phyloP scores from a whole-genome alignment of 2,888 invertebrate species.

The Xestia c-nigrum region DNA sequence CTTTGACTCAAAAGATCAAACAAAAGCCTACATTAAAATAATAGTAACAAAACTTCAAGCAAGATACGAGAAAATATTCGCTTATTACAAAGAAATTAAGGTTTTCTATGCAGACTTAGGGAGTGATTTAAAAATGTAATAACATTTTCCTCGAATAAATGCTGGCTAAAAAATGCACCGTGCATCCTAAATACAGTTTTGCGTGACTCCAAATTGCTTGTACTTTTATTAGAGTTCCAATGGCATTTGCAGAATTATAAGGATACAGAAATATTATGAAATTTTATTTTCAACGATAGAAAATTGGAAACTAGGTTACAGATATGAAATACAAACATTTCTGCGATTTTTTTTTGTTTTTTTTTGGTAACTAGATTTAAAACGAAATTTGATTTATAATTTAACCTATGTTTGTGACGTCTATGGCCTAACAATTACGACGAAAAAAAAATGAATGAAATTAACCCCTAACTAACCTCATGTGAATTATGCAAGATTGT shows the following conservation, averaged over 20 bases:
- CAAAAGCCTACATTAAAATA: slow-evolving; percentile 2
- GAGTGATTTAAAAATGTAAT: slow-evolving; percentile 71
- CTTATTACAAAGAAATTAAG: slow-evolving; percentile 57
- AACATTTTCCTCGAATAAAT: slow-evolving; percentile 78
- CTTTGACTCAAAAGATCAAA: not conserved
- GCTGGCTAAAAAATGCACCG: slow-evolving; percentile 76
- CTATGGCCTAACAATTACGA: not conserved
- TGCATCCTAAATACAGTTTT: slow-evolving; percentile 82
- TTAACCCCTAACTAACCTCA: too few relatives aligned
- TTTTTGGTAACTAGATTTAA: not conserved
- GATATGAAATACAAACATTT: slow-evolving; percentile 15
- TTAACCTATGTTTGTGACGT: too few relatives aligned
- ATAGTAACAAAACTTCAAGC: not conserved
- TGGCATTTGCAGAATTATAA: slow-evolving; percentile 71
- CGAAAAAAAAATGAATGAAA: not conserved
- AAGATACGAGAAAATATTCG: slow-evolving; percentile 24
- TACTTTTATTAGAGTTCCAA: slow-evolving; percentile 76
- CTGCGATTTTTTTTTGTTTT: not conserved
- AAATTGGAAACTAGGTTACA: slow-evolving; percentile 13
- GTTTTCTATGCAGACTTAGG: slow-evolving; percentile 60
- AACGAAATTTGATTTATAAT: accelerated
- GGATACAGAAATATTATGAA: slow-evolving; percentile 60
- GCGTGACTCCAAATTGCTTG: slow-evolving; percentile 83
- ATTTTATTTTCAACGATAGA: slow-evolving; percentile 35
- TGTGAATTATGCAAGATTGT: too few relatives aligned